Conservation (phyloP, 2,113 vertebrate species). For the Conger conger region DNA sequence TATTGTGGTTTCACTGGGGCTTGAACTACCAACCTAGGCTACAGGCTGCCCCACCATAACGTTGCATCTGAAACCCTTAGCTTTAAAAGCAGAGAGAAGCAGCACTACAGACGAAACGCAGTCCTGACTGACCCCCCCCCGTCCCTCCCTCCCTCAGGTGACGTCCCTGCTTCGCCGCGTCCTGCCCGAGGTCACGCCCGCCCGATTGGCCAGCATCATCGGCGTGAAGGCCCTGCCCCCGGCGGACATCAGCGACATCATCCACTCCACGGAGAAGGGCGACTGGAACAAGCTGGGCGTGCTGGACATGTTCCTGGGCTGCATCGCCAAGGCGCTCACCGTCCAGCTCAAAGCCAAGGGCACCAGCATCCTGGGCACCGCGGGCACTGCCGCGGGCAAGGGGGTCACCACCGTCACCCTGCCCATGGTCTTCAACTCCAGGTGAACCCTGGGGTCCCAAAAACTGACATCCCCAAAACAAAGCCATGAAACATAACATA, state of each 20-base stretch:
- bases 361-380: constrained; percentile 87
- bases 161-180: constrained; percentile 92
- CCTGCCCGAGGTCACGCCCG: constrained; percentile 92
- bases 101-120: too few relatives aligned
- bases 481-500: too few relatives aligned
- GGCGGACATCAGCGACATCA: constrained; percentile 98
- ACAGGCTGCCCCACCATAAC: too few relatives aligned
- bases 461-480: not conserved
- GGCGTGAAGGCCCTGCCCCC: constrained; percentile 95
- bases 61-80: too few relatives aligned
- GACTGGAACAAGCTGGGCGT: constrained; percentile 97
- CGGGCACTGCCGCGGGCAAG: constrained; percentile 90
- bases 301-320: constrained; percentile 97
- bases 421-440: constrained; percentile 98
- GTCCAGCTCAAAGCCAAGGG: constrained; percentile 99
- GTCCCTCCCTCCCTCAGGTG: constrained; percentile 68
- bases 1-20: too few relatives aligned
- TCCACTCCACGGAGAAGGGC: constrained; percentile 97
- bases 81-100: too few relatives aligned
- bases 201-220: constrained; percentile 92
- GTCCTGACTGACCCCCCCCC: not conserved
- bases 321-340: constrained; percentile 96
- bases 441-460: constrained; percentile 61
- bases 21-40: too few relatives aligned
- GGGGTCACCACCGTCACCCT: constrained; percentile 97